Percentiles rank a stretch among this genome's conserved stretches.
Evolutionary conservation across 2,888 invertebrate genomes (phyloP).

Genomic region (Cremastobaeus sp.): DNA sequence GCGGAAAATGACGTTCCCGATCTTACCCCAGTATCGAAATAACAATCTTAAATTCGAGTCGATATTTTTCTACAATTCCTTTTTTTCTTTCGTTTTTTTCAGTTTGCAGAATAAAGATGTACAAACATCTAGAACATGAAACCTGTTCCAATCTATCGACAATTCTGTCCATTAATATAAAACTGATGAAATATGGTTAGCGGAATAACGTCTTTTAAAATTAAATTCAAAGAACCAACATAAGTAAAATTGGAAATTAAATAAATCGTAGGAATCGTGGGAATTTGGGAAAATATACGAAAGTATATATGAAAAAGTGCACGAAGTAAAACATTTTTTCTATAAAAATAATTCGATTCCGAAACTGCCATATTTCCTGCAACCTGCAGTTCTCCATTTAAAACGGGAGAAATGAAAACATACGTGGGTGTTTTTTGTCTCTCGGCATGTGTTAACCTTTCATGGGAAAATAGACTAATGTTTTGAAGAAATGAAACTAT

Average conservation of each 20-base stretch:
- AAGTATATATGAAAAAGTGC: slow-evolving; percentile 15
- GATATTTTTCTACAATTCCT: slow-evolving; percentile 56
- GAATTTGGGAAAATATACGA: slow-evolving; percentile 5
- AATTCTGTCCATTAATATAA: too few relatives aligned
- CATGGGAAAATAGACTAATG: slow-evolving; percentile 45
- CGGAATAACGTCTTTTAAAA: too few relatives aligned
- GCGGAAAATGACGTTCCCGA: slow-evolving; percentile 59
- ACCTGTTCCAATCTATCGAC: slow-evolving; percentile 33
- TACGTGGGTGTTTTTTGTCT: slow-evolving; percentile 39
- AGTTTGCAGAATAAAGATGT: slow-evolving; percentile 27
- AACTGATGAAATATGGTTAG: slow-evolving; percentile 21
- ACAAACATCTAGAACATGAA: slow-evolving; percentile 28
- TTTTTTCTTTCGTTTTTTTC: slow-evolving; percentile 48
- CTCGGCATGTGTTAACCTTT: slow-evolving; percentile 35
- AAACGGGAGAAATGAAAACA: slow-evolving; percentile 38
- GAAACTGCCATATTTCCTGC: slow-evolving; percentile 53
- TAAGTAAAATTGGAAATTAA: too few relatives aligned
- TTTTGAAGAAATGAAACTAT: slow-evolving; percentile 28
- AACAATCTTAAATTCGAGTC: slow-evolving; percentile 56
- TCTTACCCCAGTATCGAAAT: slow-evolving; percentile 53
- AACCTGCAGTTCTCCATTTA: slow-evolving; percentile 53
- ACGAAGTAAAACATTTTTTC: not conserved
- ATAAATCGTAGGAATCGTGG: slow-evolving; percentile 12
- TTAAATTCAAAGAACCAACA: too few relatives aligned
- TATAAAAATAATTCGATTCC: slow-evolving; percentile 32